Evolutionary conservation across 2,797 vertebrate genomes (phyloP).

Genomic region (Rhynchotus rufescens): DNA sequence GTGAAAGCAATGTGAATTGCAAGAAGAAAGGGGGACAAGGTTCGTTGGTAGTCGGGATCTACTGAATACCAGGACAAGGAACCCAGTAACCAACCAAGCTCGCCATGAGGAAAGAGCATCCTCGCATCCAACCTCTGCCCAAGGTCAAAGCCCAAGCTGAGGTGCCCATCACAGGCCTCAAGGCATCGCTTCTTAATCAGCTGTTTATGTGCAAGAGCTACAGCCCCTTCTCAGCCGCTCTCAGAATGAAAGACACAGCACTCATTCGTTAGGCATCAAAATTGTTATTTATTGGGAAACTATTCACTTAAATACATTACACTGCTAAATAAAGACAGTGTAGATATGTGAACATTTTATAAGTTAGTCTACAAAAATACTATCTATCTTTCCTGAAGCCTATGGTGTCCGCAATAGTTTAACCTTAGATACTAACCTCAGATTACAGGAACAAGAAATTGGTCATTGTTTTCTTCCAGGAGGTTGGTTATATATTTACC

Average conservation of each 20-base stretch:
- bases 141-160: rapidly evolving
- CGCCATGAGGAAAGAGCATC: neutral
- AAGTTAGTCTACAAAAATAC: constrained; percentile 47
- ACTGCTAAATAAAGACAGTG: constrained; percentile 43
- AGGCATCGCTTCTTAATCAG: neutral
- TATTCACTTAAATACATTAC: constrained; percentile 51
- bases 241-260: constrained; percentile 66
- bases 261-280: constrained; percentile 48
- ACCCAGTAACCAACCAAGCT: neutral
- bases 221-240: neutral
- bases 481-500: neutral
- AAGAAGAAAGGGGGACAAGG: constrained; percentile 13
- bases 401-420: neutral
- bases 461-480: neutral
- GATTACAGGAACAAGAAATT: neutral
- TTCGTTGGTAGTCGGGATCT: neutral
- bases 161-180: neutral
- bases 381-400: constrained; percentile 35
- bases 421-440: neutral
- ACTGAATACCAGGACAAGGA: neutral
- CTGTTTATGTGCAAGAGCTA: rapidly evolving
- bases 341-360: constrained; percentile 9
- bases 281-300: constrained; percentile 77
- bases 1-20: constrained; percentile 59
- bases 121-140: neutral